Evolutionary conservation across 1,140 invertebrate genomes (phyloP), one percentile per base, ranked within the genome.

Genomic region (Drosophila suzukii): DNA sequence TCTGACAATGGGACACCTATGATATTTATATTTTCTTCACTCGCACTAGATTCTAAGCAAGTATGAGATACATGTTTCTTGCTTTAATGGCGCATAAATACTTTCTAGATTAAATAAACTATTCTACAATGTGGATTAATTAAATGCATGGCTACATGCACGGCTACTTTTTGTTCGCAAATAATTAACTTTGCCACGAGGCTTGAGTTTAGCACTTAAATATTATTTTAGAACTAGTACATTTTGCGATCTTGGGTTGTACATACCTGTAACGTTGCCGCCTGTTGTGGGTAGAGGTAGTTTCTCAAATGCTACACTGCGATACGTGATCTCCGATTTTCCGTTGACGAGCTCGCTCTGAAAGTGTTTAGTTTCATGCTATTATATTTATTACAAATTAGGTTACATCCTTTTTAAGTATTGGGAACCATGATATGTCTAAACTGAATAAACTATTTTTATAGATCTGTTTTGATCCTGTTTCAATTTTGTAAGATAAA

Each of bases 211-310:
- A 20, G 38, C 4, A 20, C 36, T 43, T 13, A 0, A 27, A 70
- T 24, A 53, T 43, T 51, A 32, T 44, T 72, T n/a, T n/a, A 43
- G 34, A 6, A 20, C 41, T 27, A 17, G 36, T 43, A 20, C 20
- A 39, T 34, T 24, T 39, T 27, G 1, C n/a, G 24, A 20, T 17
- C 32, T 43, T n/a, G 41, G 30, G 7, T 27, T 61, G 60, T 32
- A 85, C 93, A 92, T 92, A 96, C 96, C 95, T 82, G 94, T 94
- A 57, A 96, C 95, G 92, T 94, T 94, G 83, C 95, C 96, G 85
- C 95, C 95, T 77, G 95, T 95, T 24, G 94, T 94, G 66, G 96
- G 96, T 68, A 97, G 92, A 59, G 95, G 96, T 70, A 97, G 96
- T 81, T 95, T 95, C 86, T 95, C 94, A 62, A 97, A 92, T 70